Evolutionary conservation across 2,888 invertebrate species (phyloP), one percentile per base, ranked within the genome.

Genomic region (Drosophila helvetica): DNA sequence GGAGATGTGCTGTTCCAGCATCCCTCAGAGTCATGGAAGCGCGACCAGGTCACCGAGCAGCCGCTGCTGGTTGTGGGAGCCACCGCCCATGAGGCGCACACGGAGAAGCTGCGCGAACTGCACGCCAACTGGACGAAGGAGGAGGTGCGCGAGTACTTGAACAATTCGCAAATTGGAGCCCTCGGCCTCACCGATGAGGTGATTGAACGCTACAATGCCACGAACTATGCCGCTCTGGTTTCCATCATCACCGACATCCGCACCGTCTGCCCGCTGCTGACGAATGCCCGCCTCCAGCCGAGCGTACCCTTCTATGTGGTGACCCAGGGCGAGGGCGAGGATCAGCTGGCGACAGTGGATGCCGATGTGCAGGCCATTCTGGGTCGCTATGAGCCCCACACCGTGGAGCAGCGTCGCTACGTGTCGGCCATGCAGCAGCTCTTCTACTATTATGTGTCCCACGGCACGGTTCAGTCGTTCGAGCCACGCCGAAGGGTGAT

Each of bases 401-500:
- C 94, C 45, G 94, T 95, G 0, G 95, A 95, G 81, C 96, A 96
- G 89, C 94, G 95, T 47, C 93, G 95, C 18, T 97, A 95, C 89
- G 94, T 96, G 78, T 94, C 95, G 0, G 95, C 96, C 12, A 96
- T 97, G 93, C 96, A 96, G 88, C 95, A 95, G 75, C 92, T 96
- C 33, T 97, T 97, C 91, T 96, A 96, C 91, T 94, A 96, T 83
- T 97, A 94, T 85, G 96, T 96, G 1, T 94, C 95, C 93, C 94
- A 95, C 77, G 96, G 96, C n/a, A 94, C 93, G 75, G 92, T 96
- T 62, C 92, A 94, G 12, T 94, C 94, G n/a, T 93, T 94, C 8
- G 94, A 94, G 62, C 92, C 93, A 38, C 93, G 93, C 10, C 88
- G 91, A 18, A 93, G 93, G 72, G 93, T 96, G 17, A 92, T 96